These are phyloP conservation scores for Acrossocheilus wenchowensis DNA, from an alignment of 2,797 vertebrate species.

Conservation along the genomic window DNA sequence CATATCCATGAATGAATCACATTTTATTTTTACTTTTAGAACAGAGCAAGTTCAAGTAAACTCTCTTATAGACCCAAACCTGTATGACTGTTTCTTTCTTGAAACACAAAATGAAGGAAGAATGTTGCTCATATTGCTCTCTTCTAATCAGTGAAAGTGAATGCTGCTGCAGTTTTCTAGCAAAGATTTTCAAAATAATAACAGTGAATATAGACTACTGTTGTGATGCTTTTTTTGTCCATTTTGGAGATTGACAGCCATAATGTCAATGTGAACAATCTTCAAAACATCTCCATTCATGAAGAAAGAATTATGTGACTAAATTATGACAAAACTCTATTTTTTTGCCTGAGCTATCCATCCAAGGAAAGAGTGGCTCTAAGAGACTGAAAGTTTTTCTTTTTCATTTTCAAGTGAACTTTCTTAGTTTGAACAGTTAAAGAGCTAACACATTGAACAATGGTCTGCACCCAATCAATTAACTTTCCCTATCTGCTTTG, in stretches of 20 bases:
- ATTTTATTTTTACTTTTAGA: conserved; percentile 3
- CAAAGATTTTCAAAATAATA: neutral
- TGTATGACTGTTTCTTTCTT: neutral
- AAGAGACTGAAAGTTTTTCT: neutral
- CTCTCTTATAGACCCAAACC: neutral
- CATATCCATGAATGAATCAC: neutral
- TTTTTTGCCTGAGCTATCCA: neutral
- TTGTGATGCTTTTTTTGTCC: neutral
- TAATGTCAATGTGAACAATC: neutral
- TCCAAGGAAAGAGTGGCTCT: neutral
- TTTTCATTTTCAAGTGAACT: conserved; percentile 11
- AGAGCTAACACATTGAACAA: conserved; percentile 29
- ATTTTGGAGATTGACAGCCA: neutral
- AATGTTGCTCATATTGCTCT: neutral
- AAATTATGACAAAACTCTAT: neutral
- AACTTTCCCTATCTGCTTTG: conserved; percentile 29
- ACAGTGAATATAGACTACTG: neutral
- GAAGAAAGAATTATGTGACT: neutral
- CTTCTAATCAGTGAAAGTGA: neutral
- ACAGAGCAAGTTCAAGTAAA: neutral
- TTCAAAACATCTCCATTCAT: neutral
- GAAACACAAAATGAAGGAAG: neutral
- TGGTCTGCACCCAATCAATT: conserved; percentile 46
- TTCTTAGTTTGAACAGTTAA: conserved; percentile 11
- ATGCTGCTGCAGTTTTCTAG: neutral